Percentiles rank a stretch among this genome's conserved stretches.
Evolutionary conservation across 2,113 vertebrate genomes (phyloP).

Genomic region (Solea solea): DNA sequence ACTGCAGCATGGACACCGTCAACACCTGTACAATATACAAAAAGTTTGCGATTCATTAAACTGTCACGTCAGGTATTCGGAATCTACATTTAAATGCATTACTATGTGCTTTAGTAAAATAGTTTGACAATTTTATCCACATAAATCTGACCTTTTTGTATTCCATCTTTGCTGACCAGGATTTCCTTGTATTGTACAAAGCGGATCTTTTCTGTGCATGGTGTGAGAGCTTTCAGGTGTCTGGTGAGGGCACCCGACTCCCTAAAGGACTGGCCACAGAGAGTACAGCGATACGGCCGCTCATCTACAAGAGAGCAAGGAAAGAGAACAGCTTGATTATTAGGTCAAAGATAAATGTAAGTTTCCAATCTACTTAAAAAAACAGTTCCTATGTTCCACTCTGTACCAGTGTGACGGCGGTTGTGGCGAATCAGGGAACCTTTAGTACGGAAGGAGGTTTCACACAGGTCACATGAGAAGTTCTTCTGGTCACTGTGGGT

Average conservation of each 20-base stretch:
- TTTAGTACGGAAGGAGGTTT: slow-evolving; percentile 93
- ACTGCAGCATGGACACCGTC: slow-evolving; percentile 53
- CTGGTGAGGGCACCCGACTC: slow-evolving; percentile 96
- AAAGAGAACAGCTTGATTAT: background rate
- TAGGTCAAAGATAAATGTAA: background rate
- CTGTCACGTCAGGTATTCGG: background rate
- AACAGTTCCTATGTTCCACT: background rate
- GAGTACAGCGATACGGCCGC: slow-evolving; percentile 93
- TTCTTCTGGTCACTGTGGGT: slow-evolving; percentile 96
- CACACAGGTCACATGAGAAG: slow-evolving; percentile 92
- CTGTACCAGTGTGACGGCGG: slow-evolving; percentile 94
- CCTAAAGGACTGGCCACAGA: slow-evolving; percentile 96
- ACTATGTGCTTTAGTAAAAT: background rate
- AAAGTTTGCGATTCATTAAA: background rate
- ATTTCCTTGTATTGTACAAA: slow-evolving; percentile 91
- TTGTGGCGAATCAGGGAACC: slow-evolving; percentile 96
- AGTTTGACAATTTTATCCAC: background rate
- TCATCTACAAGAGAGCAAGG: slow-evolving; percentile 83
- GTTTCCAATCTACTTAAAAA: background rate
- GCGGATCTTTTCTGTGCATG: slow-evolving; percentile 95
- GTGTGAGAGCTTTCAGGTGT: slow-evolving; percentile 95
- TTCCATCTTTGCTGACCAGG: slow-evolving; percentile 85
- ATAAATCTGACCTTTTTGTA: slow-evolving; percentile 82
- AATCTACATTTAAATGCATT: background rate
- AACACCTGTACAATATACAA: slow-evolving; percentile 72